phyloP scores from a whole-genome alignment of 2,888 invertebrate genomes.

The Torymus auratus region DNA sequence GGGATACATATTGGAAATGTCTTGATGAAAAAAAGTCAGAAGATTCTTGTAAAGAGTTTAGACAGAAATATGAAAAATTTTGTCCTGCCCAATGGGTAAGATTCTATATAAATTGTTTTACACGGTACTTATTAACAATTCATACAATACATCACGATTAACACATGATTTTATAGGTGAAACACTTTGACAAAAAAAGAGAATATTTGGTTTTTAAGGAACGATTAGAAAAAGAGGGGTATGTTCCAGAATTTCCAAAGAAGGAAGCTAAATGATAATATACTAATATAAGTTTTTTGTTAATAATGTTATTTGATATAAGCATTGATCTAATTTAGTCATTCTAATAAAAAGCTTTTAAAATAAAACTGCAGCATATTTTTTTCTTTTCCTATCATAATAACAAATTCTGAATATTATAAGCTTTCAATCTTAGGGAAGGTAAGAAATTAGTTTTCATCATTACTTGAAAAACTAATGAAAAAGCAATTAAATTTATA shows the following conservation, averaged over 20 bases:
- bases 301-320: conserved; percentile 64
- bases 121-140: neutral
- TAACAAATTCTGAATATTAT: conserved; percentile 1
- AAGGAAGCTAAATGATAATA: conserved; percentile 71
- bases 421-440: neutral
- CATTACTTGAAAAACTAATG: conserved; percentile 25
- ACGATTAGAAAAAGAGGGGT: conserved; percentile 90
- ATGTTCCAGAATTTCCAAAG: conserved; percentile 83
- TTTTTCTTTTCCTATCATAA: conserved; percentile 31
- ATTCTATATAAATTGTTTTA: conserved; percentile 15
- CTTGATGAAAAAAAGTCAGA: conserved; percentile 83
- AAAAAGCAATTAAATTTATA: neutral
- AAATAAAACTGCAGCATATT: conserved; percentile 45
- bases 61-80: conserved; percentile 85
- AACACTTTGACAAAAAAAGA: conserved; percentile 94
- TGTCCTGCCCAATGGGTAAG: conserved; percentile 90
- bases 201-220: conserved; percentile 92
- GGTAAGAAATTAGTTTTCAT: conserved; percentile 31
- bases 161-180: conserved; percentile 79
- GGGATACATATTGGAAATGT: conserved; percentile 94
- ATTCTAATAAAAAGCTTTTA: conserved; percentile 73
- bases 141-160: conserved; percentile 11
- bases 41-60: conserved; percentile 84
- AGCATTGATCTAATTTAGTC: conserved; percentile 62
- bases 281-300: conserved; percentile 74